These are phyloP conservation scores for Eupristina koningsbergeri DNA, from an alignment of 1,140 invertebrate genomes.

Conservation along the genomic window DNA sequence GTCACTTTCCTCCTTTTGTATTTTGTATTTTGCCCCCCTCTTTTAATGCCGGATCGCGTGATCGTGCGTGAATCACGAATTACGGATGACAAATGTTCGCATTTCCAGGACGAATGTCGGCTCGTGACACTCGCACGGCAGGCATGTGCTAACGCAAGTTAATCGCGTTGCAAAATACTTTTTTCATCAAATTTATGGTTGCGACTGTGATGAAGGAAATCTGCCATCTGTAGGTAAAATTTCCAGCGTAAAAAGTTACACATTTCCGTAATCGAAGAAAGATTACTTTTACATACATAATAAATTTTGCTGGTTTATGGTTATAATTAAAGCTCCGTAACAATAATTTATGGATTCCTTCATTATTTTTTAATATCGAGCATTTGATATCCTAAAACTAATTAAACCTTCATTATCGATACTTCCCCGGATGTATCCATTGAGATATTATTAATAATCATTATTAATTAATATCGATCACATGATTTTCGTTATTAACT, in stretches of 20 bases:
- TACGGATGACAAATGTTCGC: neutral
- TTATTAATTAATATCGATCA: too few relatives aligned
- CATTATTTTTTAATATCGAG: neutral
- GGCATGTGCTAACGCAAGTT: neutral
- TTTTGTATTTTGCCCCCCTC: too few relatives aligned
- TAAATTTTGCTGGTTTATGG: neutral
- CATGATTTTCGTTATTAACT: too few relatives aligned
- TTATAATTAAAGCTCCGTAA: too few relatives aligned
- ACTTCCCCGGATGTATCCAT: too few relatives aligned
- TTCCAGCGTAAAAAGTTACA: neutral
- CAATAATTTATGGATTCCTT: neutral
- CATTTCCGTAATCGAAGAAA: neutral
- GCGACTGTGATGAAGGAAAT: neutral
- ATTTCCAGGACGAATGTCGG: neutral
- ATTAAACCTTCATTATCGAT: too few relatives aligned
- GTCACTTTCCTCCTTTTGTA: too few relatives aligned
- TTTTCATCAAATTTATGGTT: neutral
- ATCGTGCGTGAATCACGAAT: neutral
- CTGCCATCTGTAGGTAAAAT: neutral
- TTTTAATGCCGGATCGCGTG: neutral
- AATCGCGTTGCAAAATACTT: neutral
- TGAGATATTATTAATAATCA: too few relatives aligned
- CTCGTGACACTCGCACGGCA: neutral
- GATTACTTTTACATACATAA: neutral
- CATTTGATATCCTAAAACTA: too few relatives aligned